Evolutionary conservation across 2,888 invertebrate species (phyloP).

Genomic region (Dorcus parallelipipedus): DNA sequence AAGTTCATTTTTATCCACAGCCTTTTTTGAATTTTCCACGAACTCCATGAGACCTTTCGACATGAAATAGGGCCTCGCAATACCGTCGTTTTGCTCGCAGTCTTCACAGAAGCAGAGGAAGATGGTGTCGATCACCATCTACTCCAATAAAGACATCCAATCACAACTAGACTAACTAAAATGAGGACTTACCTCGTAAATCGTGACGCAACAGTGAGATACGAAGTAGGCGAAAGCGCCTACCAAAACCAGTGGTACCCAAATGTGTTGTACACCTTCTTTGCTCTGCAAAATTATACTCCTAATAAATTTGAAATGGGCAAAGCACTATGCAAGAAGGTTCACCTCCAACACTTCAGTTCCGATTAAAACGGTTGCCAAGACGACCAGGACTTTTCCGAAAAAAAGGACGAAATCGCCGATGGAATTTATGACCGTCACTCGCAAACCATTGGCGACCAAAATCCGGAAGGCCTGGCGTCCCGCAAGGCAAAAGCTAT

Average conservation of each 20-base stretch:
- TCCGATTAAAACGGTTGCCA: constrained; percentile 60
- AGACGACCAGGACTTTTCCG: constrained; percentile 64
- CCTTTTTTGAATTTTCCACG: constrained; percentile 59
- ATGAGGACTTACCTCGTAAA: constrained; percentile 61
- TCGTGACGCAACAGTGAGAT: constrained; percentile 68
- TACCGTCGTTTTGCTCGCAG: constrained; percentile 62
- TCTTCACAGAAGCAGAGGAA: constrained; percentile 70
- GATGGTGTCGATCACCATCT: constrained; percentile 69
- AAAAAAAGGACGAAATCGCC: constrained; percentile 70
- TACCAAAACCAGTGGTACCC: constrained; percentile 61
- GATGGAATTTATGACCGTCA: constrained; percentile 70
- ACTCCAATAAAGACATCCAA: neutral
- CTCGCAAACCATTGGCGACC: constrained; percentile 60
- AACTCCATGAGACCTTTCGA: constrained; percentile 64
- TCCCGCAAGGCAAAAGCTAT: constrained; percentile 62
- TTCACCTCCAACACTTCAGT: constrained; percentile 57
- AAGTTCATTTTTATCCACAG: constrained; percentile 36
- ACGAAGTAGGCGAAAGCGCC: constrained; percentile 67
- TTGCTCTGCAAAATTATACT: constrained; percentile 48
- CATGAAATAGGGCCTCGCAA: constrained; percentile 61
- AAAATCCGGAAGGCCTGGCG: constrained; percentile 60
- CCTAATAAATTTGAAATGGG: neutral
- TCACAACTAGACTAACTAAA: too few species aligned
- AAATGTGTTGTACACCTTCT: constrained; percentile 56
- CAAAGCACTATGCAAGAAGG: neutral